Evolutionary conservation across 2,888 invertebrate genomes (phyloP), one percentile per base, ranked within the genome.

Genomic region (Phaonia tiefii): DNA sequence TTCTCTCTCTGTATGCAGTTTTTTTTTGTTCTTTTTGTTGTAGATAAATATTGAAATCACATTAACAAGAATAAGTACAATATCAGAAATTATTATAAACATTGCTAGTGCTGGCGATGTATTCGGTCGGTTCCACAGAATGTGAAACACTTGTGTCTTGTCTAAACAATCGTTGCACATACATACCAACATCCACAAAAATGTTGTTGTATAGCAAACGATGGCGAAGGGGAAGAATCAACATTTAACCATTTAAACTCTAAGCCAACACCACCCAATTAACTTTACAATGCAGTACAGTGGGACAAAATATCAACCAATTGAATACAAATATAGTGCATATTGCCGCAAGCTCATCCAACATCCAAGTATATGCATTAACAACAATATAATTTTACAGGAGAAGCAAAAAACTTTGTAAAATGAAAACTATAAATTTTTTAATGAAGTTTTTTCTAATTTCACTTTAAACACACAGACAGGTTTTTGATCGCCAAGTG

Each of bases 61-160:
- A 69, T 69, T 69, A 54, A 54, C 37, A 67, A 67, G 20, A 51
- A 39, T 25, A 2, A 58, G 54, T 42, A 31, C 17, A 70, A 70
- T 31, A 31, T 31, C 31, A 60, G 15, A 46, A 25, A 63, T n/a
- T 63, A 63, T 79, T 56, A 66, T 37, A 26, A 44, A 56, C 42
- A 56, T 42, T 39, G 8, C 31, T 8, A 31, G 4, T 31, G n/a
- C 22, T 44, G 56, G 15, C 20, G 65, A 15, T 60, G 13, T 17
- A 54, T 22, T 37, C 56, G 49, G 13, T 46, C 10, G 46, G 17
- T 25, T 71, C 70, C 20, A 39, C 13, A 65, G 54, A 63, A 7
- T 44, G 54, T 54, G 49, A 80, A 77, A 78, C 75, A 78, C 81
- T 81, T 78, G 78, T 81, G 56, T 72, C 71, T 81, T 78, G 71